Conservation (phyloP, 1,140 invertebrate species). For the Apis dorsata region DNA sequence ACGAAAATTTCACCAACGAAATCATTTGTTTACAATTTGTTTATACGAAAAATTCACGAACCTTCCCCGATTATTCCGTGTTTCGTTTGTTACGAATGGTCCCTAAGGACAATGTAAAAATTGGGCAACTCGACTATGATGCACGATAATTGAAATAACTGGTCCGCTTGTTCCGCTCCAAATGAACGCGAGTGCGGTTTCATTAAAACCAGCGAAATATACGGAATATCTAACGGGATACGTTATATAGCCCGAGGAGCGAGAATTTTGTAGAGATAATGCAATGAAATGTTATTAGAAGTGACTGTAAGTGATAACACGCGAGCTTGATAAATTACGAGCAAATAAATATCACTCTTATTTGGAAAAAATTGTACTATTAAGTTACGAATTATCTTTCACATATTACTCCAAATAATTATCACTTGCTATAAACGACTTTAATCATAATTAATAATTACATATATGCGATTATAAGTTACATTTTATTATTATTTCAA, state of each 20-base stretch:
- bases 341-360: too few relatives aligned
- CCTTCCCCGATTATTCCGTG: not conserved
- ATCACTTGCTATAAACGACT: too few relatives aligned
- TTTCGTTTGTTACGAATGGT: not conserved
- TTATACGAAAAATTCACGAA: not conserved
- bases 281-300: not conserved
- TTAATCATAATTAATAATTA: too few relatives aligned
- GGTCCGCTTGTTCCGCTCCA: not conserved
- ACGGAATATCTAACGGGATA: not conserved
- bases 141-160: constrained; percentile 10
- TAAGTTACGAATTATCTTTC: too few relatives aligned
- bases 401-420: too few relatives aligned
- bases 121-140: not conserved
- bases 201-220: not conserved
- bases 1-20: not conserved
- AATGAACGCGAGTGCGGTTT: not conserved
- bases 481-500: too few relatives aligned
- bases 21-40: constrained; percentile 31
- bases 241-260: not conserved
- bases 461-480: too few relatives aligned
- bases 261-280: not conserved
- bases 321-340: too few relatives aligned
- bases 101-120: not conserved
- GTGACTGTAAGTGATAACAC: not conserved
- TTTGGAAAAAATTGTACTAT: too few relatives aligned